Percentiles rank a stretch among this genome's conserved stretches.
Evolutionary conservation across 2,797 vertebrate species (phyloP).

Genomic region (Xiphorhynchus erythropygius): DNA sequence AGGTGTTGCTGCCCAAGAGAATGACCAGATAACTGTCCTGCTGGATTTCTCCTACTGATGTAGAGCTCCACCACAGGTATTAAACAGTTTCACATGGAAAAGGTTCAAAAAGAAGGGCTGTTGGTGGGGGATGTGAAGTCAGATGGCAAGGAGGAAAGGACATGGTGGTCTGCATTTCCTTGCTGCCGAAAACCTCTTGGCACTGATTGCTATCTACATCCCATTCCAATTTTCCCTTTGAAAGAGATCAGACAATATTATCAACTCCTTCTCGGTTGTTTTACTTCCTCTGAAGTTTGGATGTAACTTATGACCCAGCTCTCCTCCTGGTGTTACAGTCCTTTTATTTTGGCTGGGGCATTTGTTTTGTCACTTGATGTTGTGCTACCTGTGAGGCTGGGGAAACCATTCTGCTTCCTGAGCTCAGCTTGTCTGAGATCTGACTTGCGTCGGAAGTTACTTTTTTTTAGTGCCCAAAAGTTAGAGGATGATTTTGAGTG

Average conservation of each 20-base stretch:
- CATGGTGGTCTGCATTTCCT: background rate
- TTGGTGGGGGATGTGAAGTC: background rate
- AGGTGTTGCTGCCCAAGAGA: background rate
- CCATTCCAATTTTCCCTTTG: constrained; percentile 49
- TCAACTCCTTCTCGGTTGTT: background rate
- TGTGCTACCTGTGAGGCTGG: accelerated
- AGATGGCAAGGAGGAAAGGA: background rate
- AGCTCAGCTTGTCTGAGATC: background rate
- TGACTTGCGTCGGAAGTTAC: background rate
- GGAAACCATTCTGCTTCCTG: background rate
- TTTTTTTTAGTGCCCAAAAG: background rate
- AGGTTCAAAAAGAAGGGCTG: background rate
- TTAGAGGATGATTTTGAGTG: background rate
- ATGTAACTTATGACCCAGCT: background rate
- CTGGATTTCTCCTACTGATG: accelerated
- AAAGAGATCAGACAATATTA: constrained; percentile 28
- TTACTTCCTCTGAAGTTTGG: constrained; percentile 37
- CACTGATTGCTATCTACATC: constrained; percentile 20
- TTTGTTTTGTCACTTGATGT: background rate
- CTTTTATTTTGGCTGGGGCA: background rate
- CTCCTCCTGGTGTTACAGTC: background rate
- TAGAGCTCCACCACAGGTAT: background rate
- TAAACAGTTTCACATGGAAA: background rate
- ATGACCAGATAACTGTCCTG: background rate
- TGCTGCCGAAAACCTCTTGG: background rate